Evolutionary conservation across 1,140 invertebrate genomes (phyloP).

Genomic region (Brachionus sp.): DNA sequence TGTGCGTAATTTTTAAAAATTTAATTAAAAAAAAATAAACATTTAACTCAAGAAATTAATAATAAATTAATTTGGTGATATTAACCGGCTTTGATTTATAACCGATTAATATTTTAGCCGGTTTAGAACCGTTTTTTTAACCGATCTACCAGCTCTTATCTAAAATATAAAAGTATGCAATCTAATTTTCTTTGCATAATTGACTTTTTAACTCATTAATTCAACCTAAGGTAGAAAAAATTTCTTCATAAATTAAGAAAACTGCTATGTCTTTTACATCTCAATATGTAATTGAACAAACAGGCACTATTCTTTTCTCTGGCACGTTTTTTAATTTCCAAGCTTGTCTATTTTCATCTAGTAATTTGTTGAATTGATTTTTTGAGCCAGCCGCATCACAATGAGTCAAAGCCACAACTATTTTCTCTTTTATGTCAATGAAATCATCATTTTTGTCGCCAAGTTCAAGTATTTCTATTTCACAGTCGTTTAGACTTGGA

Average conservation of each 20-base stretch:
- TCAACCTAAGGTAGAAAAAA: too few relatives aligned
- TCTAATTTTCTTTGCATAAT: too few relatives aligned
- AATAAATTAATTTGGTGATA: neutral
- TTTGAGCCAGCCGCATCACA: neutral
- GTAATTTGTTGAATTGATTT: neutral
- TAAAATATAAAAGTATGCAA: too few relatives aligned
- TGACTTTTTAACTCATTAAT: too few relatives aligned
- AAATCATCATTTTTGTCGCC: neutral
- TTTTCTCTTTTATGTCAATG: neutral
- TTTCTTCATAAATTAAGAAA: too few relatives aligned
- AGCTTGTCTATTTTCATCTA: neutral
- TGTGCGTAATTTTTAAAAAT: neutral
- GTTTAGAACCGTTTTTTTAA: neutral
- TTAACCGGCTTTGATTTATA: neutral
- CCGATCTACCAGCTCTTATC: neutral
- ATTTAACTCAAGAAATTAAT: too few relatives aligned
- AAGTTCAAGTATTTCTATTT: neutral
- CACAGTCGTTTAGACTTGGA: neutral
- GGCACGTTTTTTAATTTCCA: neutral
- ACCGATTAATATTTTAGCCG: neutral
- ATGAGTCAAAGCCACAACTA: neutral
- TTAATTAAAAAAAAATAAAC: neutral
- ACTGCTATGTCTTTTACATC: too few relatives aligned
- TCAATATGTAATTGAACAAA: conserved; percentile 10
- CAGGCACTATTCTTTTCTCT: neutral